These are phyloP conservation scores for Crax fasciolata DNA, from an alignment of 2,797 vertebrate species.

Conservation along the genomic window DNA sequence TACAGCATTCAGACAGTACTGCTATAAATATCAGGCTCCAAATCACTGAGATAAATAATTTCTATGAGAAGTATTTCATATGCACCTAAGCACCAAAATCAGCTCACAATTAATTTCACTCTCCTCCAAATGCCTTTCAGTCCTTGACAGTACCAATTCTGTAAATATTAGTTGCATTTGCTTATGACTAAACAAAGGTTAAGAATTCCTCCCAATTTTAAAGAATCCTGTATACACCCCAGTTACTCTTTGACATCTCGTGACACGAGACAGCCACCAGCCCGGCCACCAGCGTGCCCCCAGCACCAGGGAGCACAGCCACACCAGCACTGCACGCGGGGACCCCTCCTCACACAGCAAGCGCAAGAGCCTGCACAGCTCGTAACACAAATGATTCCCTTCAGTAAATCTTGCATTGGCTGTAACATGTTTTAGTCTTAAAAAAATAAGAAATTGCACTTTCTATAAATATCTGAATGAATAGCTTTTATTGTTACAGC, in stretches of 20 bases:
- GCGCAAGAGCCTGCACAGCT: not conserved
- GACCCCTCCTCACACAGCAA: not conserved
- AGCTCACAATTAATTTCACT: conserved; percentile 18
- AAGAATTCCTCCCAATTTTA: not conserved
- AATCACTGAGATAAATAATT: conserved; percentile 24
- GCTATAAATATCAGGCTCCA: conserved; percentile 30
- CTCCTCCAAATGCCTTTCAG: not conserved
- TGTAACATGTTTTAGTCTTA: not conserved
- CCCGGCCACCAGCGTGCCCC: not conserved
- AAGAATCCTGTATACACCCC: not conserved
- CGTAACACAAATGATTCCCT: not conserved
- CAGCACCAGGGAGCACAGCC: not conserved
- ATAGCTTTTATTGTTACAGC: not conserved
- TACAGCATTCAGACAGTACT: not conserved
- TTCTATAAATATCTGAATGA: not conserved
- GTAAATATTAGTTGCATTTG: not conserved
- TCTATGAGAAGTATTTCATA: not conserved
- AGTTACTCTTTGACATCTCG: not conserved
- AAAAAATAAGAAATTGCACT: conserved; percentile 25
- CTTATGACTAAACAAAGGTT: conserved; percentile 19
- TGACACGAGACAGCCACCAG: not conserved
- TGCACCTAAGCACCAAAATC: not conserved
- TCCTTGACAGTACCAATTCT: not conserved
- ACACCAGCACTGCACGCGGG: not conserved
- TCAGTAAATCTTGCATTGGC: not conserved